Base-by-base conservation (phyloP, 2,113 vertebrate species). In the Psittacula cyanocephala region DNA sequence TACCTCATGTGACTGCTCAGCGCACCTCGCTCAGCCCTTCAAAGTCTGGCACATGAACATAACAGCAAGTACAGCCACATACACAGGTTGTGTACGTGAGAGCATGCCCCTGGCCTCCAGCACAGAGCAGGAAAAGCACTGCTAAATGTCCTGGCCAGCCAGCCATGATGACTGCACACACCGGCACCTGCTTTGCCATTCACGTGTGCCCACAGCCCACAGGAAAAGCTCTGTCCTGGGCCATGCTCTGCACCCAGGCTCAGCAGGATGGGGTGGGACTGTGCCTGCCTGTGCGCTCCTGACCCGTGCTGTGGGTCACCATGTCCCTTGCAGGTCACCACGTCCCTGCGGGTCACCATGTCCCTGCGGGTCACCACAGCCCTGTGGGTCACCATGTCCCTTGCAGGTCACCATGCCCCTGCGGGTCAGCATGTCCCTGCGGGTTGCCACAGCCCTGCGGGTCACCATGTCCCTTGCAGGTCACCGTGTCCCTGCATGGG, bases 41-140 rank as follows among this genome's bases (percentile, higher is more conserved):
- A 2, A 67, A 47, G 47, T 4, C 33, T 27, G 76, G 29, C 17
- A 17, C 0, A 0, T 2, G 44, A 64, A 5, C 22, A n/a, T 0
- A 24, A 70, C 83, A 80, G 70, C 47, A 9, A 33, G 63, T 50
- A 65, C 85, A 81, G 33, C 8, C 27, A 44, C 70, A 8, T 50
- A 6, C 43, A 9, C n/a, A 25, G 65, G 52, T 11, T 53, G 43
- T 13, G 55, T 17, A 33, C 27, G 10, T 2, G 15, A 67, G 1
- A 62, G 60, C 53, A 7, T 4, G 44, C 80, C 53, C 37, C 76
- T 8, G 47, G 55, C 33, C 81, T 47, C 62, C 8, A 29, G 68
- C 74, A 33, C 28, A 41, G 47, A 29, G 55, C 35, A 17, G 52
- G 55, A 53, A 44, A 85, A 49, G 23, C 7, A 11, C 29, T 14